phyloP scores from a whole-genome alignment of 1,140 invertebrate genomes.

The Leptinotarsa defecta region DNA sequence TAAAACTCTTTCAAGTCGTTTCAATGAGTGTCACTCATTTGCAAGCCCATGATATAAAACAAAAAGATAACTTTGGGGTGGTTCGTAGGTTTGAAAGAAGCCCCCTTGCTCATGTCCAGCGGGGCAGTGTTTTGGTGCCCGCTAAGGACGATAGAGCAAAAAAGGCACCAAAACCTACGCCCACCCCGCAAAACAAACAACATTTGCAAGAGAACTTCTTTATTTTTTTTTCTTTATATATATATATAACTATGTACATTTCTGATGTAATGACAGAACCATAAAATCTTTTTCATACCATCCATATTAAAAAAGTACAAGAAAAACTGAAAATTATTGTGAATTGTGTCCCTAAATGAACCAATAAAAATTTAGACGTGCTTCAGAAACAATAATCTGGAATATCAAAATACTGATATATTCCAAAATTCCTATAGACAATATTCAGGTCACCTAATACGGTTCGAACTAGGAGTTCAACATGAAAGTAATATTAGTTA shows the following conservation, averaged over 20 bases:
- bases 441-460: too few relatives aligned
- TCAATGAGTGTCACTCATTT: too few relatives aligned
- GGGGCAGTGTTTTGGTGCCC: conserved; percentile 76
- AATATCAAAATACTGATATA: too few relatives aligned
- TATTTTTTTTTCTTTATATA: conserved; percentile 46
- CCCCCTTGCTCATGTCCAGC: conserved; percentile 57
- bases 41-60: neutral
- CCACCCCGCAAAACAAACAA: conserved; percentile 53
- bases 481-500: too few relatives aligned
- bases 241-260: conserved; percentile 43
- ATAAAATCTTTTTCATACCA: conserved; percentile 8
- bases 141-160: conserved; percentile 55
- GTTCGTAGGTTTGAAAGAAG: conserved; percentile 54
- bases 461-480: too few relatives aligned
- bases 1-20: too few relatives aligned
- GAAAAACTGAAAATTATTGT: neutral
- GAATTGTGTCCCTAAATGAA: neutral
- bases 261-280: conserved; percentile 18
- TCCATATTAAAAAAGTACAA: neutral
- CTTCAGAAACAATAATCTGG: too few relatives aligned
- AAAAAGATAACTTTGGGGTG: conserved; percentile 31
- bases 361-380: neutral
- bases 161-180: conserved; percentile 58
- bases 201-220: conserved; percentile 57
- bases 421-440: too few relatives aligned